Base-by-base conservation (phyloP, 2,113 vertebrate genomes). In the Solea senegalensis region DNA sequence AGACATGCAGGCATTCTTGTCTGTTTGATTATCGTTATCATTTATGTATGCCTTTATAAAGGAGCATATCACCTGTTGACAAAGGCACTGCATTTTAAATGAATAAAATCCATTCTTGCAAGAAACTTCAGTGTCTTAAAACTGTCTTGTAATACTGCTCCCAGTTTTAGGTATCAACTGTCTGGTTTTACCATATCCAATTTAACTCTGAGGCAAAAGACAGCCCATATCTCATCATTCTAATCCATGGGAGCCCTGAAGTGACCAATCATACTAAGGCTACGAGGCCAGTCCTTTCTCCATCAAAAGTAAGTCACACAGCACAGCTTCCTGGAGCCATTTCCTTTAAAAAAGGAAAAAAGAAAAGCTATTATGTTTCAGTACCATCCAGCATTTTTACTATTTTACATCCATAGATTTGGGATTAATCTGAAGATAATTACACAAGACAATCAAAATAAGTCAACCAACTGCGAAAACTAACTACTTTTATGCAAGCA, bases 271-370 rank as follows among this genome's bases (percentile, higher is more conserved):
- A 50, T 34, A 4, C 15, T 43, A 11, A 34, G 28, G 11, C 48
- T 14, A 27, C 53, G 46, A 13, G 12, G n/a, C 34, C 48, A 48
- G 13, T 12, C 2, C 13, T 27, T 27, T 60, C 26, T 59, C 45
- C 52, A 59, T 52, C 49, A 27, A 59, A 48, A 27, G 50, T 62
- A 55, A 61, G 43, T 48, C 39, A 44, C 12, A 44, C 13, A 21
- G 21, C 26, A n/a, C 6, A 9, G 8, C 26, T 55, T 63, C 50
- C 57, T 15, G 3, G 8, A 62, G 44, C 41, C 46, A 74, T 55
- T 50, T 69, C 27, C 66, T 49, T 26, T 2, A 34, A 34, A 34
- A 34, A 5, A 5, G 28, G 5, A 34, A 34, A 34, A 34, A 34
- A 34, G 2, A 34, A 34, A 34, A 34, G 5, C 5, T 4, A 34